Percentiles rank a stretch among this genome's conserved stretches.
These are phyloP conservation scores for Habroteleia sp. DNA, from an alignment of 2,888 invertebrate species.

Conservation along the genomic window DNA sequence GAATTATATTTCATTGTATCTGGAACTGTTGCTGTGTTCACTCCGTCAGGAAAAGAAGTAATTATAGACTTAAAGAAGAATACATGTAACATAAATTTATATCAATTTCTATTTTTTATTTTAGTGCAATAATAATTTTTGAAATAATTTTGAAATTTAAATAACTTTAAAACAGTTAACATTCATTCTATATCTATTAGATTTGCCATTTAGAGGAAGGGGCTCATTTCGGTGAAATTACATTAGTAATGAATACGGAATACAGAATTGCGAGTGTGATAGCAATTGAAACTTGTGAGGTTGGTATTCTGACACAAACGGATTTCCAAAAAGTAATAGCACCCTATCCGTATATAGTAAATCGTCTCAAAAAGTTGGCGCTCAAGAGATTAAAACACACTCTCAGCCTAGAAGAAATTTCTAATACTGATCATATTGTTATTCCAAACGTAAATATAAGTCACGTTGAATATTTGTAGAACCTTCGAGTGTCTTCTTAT, in stretches of 20 bases:
- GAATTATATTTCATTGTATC: constrained; percentile 79
- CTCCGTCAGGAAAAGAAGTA: constrained; percentile 79
- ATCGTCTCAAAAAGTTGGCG: constrained; percentile 73
- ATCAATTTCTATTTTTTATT: too few species aligned
- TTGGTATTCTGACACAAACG: constrained; percentile 76
- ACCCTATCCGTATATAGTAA: constrained; percentile 77
- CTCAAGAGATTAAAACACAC: constrained; percentile 68
- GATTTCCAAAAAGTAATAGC: constrained; percentile 78
- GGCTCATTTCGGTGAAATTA: constrained; percentile 81
- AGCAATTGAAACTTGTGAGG: constrained; percentile 81
- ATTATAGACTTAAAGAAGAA: too few species aligned
- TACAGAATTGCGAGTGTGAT: constrained; percentile 78
- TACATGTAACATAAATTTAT: too few species aligned
- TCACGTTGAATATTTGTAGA: constrained; percentile 62
- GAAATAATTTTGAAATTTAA: too few species aligned
- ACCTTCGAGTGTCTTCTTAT: too few species aligned
- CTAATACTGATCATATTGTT: neutral
- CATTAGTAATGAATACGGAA: constrained; percentile 79
- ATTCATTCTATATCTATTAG: too few species aligned
- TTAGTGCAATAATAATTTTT: too few species aligned
- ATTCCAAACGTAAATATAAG: constrained; percentile 69
- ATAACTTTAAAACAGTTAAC: too few species aligned
- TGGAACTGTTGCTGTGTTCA: constrained; percentile 81
- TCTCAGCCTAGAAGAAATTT: constrained; percentile 62
- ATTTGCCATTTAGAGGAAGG: constrained; percentile 82